phyloP scores from a whole-genome alignment of 2,797 vertebrate genomes.

The Falco rusticolus region DNA sequence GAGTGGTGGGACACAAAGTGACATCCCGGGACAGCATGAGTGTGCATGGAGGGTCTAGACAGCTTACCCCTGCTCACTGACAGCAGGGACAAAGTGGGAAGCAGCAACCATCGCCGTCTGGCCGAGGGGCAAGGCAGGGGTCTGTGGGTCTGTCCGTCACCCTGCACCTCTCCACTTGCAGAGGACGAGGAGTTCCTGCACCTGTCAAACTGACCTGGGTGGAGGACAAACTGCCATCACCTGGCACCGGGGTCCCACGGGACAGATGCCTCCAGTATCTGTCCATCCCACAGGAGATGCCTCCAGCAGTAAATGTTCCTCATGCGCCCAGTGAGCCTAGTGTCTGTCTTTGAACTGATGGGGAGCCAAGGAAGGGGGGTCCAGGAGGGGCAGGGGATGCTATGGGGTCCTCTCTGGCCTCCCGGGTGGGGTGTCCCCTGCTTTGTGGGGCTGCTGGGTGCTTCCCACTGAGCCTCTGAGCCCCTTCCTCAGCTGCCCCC shows the following conservation, averaged over 20 bases:
- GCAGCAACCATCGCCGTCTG: rapidly evolving
- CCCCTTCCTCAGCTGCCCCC: background rate
- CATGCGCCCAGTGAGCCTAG: background rate
- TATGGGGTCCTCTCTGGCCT: background rate
- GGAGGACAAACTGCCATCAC: background rate
- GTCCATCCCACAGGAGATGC: background rate
- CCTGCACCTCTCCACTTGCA: background rate
- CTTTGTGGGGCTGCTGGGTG: background rate
- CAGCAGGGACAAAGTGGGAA: background rate
- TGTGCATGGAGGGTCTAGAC: rapidly evolving
- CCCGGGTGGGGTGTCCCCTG: rapidly evolving
- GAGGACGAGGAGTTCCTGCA: constrained; percentile 56
- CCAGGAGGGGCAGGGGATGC: background rate
- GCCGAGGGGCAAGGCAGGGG: rapidly evolving
- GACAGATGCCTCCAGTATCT: background rate
- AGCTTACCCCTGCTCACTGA: background rate
- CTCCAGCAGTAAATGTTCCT: constrained; percentile 36
- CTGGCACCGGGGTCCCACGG: rapidly evolving
- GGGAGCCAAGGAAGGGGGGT: background rate
- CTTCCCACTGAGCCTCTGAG: background rate
- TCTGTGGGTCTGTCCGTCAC: background rate
- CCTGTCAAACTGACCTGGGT: background rate
- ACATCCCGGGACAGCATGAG: background rate
- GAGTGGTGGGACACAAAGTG: rapidly evolving
- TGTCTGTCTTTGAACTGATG: background rate